Base-by-base conservation (phyloP, 1,140 invertebrate genomes). In the Aphis craccivora region DNA sequence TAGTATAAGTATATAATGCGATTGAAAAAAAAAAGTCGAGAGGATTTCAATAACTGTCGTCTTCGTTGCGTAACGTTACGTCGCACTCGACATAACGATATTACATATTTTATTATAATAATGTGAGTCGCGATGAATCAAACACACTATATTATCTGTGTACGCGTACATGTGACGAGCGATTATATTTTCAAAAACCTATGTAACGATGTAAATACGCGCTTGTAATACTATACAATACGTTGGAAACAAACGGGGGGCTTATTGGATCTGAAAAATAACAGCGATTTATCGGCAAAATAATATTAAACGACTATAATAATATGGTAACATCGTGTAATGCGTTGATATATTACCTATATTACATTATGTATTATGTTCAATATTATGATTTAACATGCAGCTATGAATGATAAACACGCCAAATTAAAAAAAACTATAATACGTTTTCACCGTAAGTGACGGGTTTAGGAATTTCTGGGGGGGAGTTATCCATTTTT, bases 41-140 rank as follows among this genome's bases (percentile, higher is more conserved):
- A 90, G 30, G 22, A 76, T 43, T 67, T 60, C 89, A 43, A 90
- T 67, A 90, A 37, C 48, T 37, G 88, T 90, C 88, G 88, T 53
- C 51, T 55, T 37, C 30, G 88, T 55, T 90, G 51, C 37, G 23
- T 90, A 60, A 90, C 88, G 87, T 22, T 67, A 30, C 11, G 48
- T 89, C n/a, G 87, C 22, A 48, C 22, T 20, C 88, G 25, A 60
- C 51, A n/a, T 67, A n/a, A 40, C 37, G 37, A 40, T 3, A 40
- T 25, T 67, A 60, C n/a, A 67, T 67, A 30, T 30, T 25, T 30
- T 55, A 23, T 55, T 53, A 51, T 51, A 51, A 25, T 8, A 11
- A n/a, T 67, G 11, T n/a, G 22, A 5, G 88, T 11, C 88, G 60
- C 43, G 53, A 53, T 60, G 89, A 37, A 60, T 51, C 87, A 51